phyloP scores from a whole-genome alignment of 2,113 vertebrate species.

The Bubo blakistoni region DNA sequence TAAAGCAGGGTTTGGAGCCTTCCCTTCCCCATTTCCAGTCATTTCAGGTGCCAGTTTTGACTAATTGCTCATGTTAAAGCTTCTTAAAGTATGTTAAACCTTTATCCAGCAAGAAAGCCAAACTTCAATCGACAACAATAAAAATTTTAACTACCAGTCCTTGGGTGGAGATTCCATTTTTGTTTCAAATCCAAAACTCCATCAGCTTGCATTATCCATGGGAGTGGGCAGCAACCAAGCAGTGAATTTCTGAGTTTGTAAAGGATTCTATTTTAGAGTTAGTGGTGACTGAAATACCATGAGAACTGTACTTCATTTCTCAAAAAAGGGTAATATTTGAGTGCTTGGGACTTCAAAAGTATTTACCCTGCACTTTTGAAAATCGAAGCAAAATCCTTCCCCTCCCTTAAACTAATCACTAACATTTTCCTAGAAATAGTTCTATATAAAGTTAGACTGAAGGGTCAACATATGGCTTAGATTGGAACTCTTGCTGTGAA shows the following conservation, averaged over 20 bases:
- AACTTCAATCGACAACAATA: not conserved
- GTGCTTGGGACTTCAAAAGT: not conserved
- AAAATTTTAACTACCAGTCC: not conserved
- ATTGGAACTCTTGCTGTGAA: constrained; percentile 11
- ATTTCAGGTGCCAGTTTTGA: not conserved
- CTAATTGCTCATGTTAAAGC: not conserved
- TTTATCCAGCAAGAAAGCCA: not conserved
- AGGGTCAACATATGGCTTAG: constrained; percentile 20
- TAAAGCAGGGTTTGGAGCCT: not conserved
- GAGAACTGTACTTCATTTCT: not conserved
- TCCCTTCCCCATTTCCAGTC: not conserved
- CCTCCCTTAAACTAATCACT: not conserved
- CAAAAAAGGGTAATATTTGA: not conserved
- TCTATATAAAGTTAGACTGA: not conserved
- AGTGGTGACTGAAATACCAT: not conserved
- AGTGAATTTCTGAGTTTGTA: not conserved
- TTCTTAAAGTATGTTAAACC: not conserved
- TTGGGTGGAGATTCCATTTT: not conserved
- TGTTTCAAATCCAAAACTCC: not conserved
- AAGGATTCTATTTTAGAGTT: not conserved
- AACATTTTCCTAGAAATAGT: not conserved
- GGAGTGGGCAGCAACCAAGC: not conserved
- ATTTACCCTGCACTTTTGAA: constrained; percentile 5
- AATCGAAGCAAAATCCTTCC: constrained; percentile 13
- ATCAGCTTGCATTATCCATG: not conserved